A percentile compares a stretch with the other conserved stretches of the same genome.
Evolutionary conservation across 2,113 vertebrate genomes (phyloP).

Genomic region (Forbesichthys papilliferus): DNA sequence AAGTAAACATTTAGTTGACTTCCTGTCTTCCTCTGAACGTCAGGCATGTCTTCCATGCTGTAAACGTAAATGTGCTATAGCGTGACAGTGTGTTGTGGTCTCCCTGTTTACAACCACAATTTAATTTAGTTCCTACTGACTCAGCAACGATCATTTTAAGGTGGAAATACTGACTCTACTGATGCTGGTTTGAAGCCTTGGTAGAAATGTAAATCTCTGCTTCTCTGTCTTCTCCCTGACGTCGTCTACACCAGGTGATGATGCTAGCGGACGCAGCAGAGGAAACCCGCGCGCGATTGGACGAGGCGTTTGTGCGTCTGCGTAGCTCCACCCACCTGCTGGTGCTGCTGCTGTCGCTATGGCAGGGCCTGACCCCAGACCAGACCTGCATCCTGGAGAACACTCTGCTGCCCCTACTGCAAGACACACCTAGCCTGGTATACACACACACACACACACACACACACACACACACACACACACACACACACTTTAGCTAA

Average conservation of each 20-base stretch:
- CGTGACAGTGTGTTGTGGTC: too few species aligned
- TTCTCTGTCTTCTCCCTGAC: not conserved
- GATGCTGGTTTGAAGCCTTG: too few species aligned
- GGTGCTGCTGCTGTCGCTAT: conserved; percentile 85
- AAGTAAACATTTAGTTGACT: too few species aligned
- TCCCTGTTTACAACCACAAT: too few species aligned
- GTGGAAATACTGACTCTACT: too few species aligned
- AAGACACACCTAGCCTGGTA: conserved; percentile 90
- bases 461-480: conserved; percentile 35
- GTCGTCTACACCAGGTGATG: conserved; percentile 80
- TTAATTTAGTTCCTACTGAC: too few species aligned
- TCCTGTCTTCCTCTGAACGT: too few species aligned
- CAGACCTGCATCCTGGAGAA: conserved; percentile 88
- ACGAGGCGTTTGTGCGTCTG: conserved; percentile 83
- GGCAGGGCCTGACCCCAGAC: conserved; percentile 86
- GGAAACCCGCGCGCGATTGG: conserved; percentile 82
- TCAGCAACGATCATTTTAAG: too few species aligned
- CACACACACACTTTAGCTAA: conserved; percentile 24
- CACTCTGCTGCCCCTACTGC: conserved; percentile 85
- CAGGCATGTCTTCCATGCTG: too few species aligned
- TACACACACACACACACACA: conserved; percentile 38
- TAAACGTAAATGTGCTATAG: too few species aligned
- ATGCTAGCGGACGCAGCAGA: conserved; percentile 88
- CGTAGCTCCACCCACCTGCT: conserved; percentile 87
- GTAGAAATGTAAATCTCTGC: not conserved